Percentiles rank a stretch among this genome's conserved stretches.
Evolutionary conservation across 2,113 vertebrate genomes (phyloP).

Genomic region (Nycticorax nycticorax): DNA sequence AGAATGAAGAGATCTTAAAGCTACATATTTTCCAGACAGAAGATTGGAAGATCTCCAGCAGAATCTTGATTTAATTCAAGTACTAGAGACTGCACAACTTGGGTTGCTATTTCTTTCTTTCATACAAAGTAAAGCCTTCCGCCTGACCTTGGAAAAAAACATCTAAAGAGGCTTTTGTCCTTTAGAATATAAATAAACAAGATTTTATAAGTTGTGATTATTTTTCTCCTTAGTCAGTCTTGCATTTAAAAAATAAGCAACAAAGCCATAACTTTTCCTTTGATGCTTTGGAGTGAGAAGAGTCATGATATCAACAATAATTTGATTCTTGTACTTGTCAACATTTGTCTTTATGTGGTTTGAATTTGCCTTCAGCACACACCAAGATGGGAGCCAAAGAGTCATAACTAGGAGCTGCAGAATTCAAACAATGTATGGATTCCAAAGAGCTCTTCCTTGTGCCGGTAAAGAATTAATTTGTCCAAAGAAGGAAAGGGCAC

Average conservation of each 20-base stretch:
- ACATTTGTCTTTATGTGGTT: conserved; percentile 29
- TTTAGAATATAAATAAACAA: neutral
- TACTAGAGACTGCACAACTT: neutral
- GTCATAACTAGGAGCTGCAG: neutral
- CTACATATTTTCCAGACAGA: conserved; percentile 15
- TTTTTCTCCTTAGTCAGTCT: conserved; percentile 17
- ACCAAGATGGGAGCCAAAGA: neutral
- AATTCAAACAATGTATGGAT: neutral
- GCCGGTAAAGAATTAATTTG: neutral
- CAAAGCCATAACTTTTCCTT: neutral
- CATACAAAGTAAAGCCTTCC: neutral
- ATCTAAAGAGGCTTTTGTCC: conserved; percentile 2
- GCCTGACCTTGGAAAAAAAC: neutral
- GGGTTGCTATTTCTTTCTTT: neutral
- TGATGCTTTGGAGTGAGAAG: neutral
- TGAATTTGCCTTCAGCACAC: neutral
- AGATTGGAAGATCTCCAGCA: conserved; percentile 46
- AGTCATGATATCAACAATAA: conserved; percentile 5
- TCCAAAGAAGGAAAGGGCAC: neutral
- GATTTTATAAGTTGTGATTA: neutral
- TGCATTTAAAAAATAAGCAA: conserved; percentile 18
- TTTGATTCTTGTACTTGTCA: neutral
- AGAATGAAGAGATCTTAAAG: conserved; percentile 35
- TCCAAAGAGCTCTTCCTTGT: neutral
- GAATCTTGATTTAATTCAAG: conserved; percentile 58